Evolutionary conservation across 2,888 invertebrate species (phyloP).

Genomic region (Calephelis perditalis): DNA sequence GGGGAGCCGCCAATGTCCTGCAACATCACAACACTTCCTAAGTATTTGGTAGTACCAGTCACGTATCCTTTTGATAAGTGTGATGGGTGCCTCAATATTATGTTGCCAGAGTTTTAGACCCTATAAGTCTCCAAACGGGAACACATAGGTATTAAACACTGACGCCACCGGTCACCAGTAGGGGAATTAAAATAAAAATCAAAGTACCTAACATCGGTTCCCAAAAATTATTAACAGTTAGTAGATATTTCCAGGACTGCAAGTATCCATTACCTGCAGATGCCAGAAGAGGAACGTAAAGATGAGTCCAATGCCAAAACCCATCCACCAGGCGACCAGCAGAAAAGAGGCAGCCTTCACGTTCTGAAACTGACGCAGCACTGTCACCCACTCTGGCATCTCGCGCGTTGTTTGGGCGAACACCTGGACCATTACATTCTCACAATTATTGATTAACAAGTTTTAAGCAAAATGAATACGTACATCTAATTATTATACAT

Average conservation of each 20-base stretch:
- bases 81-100: no score
- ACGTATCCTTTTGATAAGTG: no score
- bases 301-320: slow-evolving; percentile 98
- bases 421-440: slow-evolving; percentile 60
- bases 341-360: slow-evolving; percentile 94
- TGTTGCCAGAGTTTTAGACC: no score
- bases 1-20: slow-evolving; percentile 97
- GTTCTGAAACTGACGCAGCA: slow-evolving; percentile 92
- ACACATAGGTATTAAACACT: no score
- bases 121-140: no score
- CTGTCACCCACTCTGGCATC: slow-evolving; percentile 96
- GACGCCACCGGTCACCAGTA: no score
- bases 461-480: no score
- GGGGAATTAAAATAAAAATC: no score
- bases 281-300: slow-evolving; percentile 99
- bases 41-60: no score
- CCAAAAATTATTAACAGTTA: no score
- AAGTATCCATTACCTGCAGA: slow-evolving; percentile 84
- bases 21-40: not conserved
- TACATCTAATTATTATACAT: not conserved
- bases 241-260: no score
- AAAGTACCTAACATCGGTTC: no score
- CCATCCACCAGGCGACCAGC: slow-evolving; percentile 99
- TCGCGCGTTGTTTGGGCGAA: slow-evolving; percentile 94
- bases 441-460: not conserved